These are phyloP conservation scores for Mimumesa dahlbomi DNA, from an alignment of 2,888 invertebrate genomes.

Conservation along the genomic window DNA sequence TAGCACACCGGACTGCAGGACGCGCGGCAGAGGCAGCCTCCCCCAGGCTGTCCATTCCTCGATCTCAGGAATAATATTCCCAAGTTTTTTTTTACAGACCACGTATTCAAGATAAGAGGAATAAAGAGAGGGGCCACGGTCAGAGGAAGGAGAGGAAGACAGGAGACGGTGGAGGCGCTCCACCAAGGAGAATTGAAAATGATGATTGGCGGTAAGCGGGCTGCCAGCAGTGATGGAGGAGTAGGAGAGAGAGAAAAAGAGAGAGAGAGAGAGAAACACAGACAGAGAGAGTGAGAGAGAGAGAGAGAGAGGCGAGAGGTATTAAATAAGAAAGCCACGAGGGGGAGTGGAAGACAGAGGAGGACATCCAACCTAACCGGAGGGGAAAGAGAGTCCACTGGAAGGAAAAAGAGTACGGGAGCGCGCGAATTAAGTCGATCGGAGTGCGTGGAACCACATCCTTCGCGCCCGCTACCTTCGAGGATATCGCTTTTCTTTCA, in stretches of 20 bases:
- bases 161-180: conserved; percentile 62
- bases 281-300: conserved; percentile 39
- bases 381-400: conserved; percentile 54
- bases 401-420: conserved; percentile 71
- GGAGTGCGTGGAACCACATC: conserved; percentile 80
- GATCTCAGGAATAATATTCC: conserved; percentile 68
- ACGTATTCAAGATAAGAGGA: conserved; percentile 46
- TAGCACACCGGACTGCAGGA: conserved; percentile 47
- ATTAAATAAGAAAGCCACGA: conserved; percentile 70
- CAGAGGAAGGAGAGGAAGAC: conserved; percentile 38
- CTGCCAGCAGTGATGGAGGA: conserved; percentile 59
- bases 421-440: conserved; percentile 79
- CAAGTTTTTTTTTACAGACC: conserved; percentile 60
- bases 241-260: conserved; percentile 51
- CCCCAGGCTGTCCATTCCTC: conserved; percentile 43
- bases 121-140: conserved; percentile 14
- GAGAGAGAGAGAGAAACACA: conserved; percentile 45
- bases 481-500: conserved; percentile 70
- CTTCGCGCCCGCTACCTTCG: conserved; percentile 73
- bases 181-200: conserved; percentile 77
- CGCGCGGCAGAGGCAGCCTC: conserved; percentile 40
- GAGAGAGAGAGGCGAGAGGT: conserved; percentile 48
- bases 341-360: conserved; percentile 50
- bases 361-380: conserved; percentile 50
- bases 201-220: conserved; percentile 75